Evolutionary conservation across 2,113 vertebrate species (phyloP).

Genomic region (Pipra filicauda): DNA sequence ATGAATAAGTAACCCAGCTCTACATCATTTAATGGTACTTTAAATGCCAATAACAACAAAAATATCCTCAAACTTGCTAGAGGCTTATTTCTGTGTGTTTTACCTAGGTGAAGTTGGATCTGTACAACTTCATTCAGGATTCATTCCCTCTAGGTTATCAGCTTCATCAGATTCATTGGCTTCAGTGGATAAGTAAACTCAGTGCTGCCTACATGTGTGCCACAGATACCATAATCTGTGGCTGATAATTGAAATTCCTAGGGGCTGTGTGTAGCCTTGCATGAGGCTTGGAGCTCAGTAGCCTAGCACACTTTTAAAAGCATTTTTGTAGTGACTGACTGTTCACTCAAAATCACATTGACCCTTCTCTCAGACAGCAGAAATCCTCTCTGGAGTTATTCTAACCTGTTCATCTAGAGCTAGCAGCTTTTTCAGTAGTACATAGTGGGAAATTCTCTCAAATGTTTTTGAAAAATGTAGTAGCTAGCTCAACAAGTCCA

Average conservation of each 20-base stretch:
- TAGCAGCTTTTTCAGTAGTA: neutral
- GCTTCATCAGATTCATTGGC: neutral
- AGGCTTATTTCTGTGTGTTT: neutral
- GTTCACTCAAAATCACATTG: neutral
- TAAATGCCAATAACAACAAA: neutral
- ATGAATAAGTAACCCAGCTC: neutral
- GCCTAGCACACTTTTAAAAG: neutral
- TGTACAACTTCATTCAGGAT: neutral
- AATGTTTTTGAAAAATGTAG: neutral
- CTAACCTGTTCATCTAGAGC: neutral
- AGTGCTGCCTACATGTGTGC: neutral
- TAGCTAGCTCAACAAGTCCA: neutral
- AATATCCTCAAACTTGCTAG: neutral
- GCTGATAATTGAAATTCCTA: neutral
- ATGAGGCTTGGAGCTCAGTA: neutral
- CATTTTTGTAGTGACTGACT: neutral
- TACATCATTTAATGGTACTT: neutral
- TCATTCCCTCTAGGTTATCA: neutral
- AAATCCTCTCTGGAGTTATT: neutral
- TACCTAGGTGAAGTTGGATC: neutral
- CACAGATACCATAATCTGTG: neutral
- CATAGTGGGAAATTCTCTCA: neutral
- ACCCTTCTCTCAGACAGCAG: neutral
- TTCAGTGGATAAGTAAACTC: neutral
- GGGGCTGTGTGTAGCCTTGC: neutral